Base-by-base conservation (phyloP, 2,113 vertebrate genomes). In the Fregetta grallaria region DNA sequence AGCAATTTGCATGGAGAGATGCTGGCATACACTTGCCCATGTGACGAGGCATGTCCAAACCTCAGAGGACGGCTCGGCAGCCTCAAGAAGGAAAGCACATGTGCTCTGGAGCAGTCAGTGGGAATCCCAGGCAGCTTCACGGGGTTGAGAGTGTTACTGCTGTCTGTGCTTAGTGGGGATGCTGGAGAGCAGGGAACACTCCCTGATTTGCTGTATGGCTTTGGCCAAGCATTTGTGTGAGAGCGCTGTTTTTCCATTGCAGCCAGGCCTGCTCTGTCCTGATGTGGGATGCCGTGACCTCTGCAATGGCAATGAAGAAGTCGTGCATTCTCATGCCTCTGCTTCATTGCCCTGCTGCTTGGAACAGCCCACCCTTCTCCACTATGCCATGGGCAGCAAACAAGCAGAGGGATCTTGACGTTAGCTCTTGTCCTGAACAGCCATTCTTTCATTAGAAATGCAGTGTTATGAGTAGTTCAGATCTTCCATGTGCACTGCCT, bases 31-130 rank as follows among this genome's bases (percentile, higher is more conserved):
- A 1, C 25, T 42, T 87, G 29, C 67, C 72, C 15, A 12, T 49
- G 30, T 59, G 83, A 78, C 0, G 10, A 58, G 49, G 38, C 67
- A 44, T 0, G 0, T 75, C n/a, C 62, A 65, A 52, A 50, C 61
- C n/a, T 38, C 47, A 61, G 27, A 72, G 72, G 44, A 18, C 3
- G 3, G 32, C 49, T 82, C 50, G 36, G 44, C 50, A 61, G 29
- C 16, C 61, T 65, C 0, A 0, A n/a, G 59, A n/a, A 74, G 45
- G 36, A 38, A n/a, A 40, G 27, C 34, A n/a, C 36, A 3, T 2
- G 1, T 21, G 16, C 56, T 44, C 21, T 58, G 67, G 52, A 79
- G 56, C 38, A 25, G 20, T 21, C 8, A 15, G 74, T 18, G 50
- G 66, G 42, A 86, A 71, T 62, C 34, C 9, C 1, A 1, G 66